A percentile compares a stretch with the other conserved stretches of the same genome.
Conservation (phyloP, 2,888 invertebrate species). For the Diogma glabrata region DNA sequence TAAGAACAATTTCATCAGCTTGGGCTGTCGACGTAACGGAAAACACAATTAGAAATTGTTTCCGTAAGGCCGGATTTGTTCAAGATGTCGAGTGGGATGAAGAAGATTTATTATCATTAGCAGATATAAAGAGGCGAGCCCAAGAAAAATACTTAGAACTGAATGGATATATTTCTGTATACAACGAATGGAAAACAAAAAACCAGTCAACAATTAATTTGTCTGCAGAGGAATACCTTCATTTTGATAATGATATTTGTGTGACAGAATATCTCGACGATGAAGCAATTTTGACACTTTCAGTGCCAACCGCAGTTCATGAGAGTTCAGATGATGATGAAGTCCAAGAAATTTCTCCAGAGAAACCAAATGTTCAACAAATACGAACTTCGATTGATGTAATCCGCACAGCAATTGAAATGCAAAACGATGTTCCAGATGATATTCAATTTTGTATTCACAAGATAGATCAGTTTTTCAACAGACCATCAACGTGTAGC, state of each 20-base stretch:
- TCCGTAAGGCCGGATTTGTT: neutral
- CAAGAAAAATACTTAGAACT: neutral
- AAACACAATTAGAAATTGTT: constrained; percentile 1
- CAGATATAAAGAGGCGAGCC: neutral
- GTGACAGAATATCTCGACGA: neutral
- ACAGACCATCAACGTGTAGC: neutral
- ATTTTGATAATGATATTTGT: neutral
- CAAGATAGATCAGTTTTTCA: neutral
- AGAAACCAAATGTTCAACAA: neutral
- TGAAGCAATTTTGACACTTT: neutral
- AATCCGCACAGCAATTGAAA: neutral
- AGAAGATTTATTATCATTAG: neutral
- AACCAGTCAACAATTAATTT: neutral
- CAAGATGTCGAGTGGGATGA: neutral
- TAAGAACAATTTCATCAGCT: neutral
- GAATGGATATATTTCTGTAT: neutral
- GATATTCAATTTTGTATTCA: neutral
- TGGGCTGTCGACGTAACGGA: neutral
- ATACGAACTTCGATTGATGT: neutral
- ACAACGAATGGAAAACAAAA: neutral
- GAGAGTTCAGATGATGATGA: neutral
- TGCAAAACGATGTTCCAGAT: neutral
- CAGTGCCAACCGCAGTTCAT: neutral
- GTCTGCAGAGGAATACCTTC: neutral
- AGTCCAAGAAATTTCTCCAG: neutral